Evolutionary conservation across 2,113 vertebrate genomes (phyloP).

Genomic region (Nycticebus coucang): DNA sequence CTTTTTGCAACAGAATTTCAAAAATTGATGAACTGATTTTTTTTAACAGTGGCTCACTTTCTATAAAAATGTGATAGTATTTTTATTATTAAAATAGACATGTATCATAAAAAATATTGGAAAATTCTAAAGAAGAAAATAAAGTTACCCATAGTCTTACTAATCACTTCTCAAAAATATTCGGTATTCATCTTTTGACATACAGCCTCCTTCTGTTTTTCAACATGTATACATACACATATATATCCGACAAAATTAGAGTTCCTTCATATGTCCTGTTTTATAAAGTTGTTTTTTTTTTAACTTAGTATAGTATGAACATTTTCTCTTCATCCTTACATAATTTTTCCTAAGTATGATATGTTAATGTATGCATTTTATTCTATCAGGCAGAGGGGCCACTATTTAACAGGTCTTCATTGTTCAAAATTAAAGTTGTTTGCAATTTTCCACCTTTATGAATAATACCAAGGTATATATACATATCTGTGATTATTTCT

Average conservation of each 20-base stretch:
- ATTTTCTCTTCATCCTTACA: background rate
- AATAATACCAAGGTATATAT: slow-evolving; percentile 40
- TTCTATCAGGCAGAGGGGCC: background rate
- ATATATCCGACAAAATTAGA: background rate
- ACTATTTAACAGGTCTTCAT: background rate
- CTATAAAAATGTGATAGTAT: background rate
- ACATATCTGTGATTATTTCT: slow-evolving; percentile 4
- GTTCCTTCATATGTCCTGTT: background rate
- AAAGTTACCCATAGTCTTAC: background rate
- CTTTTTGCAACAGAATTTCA: background rate
- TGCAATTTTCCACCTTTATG: background rate
- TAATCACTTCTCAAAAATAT: slow-evolving; percentile 15
- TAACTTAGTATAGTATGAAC: background rate
- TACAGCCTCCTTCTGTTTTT: background rate
- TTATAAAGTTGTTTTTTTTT: background rate
- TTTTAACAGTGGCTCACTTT: background rate
- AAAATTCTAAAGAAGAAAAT: slow-evolving; percentile 30
- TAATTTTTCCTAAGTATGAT: background rate
- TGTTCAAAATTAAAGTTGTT: slow-evolving; percentile 45
- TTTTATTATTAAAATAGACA: background rate
- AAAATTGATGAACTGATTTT: slow-evolving; percentile 48
- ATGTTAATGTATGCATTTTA: background rate
- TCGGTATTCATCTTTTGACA: background rate
- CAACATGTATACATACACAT: background rate
- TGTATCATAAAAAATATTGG: background rate